These are phyloP conservation scores for Apamea epomidion DNA, from an alignment of 2,888 invertebrate species.

Conservation along the genomic window DNA sequence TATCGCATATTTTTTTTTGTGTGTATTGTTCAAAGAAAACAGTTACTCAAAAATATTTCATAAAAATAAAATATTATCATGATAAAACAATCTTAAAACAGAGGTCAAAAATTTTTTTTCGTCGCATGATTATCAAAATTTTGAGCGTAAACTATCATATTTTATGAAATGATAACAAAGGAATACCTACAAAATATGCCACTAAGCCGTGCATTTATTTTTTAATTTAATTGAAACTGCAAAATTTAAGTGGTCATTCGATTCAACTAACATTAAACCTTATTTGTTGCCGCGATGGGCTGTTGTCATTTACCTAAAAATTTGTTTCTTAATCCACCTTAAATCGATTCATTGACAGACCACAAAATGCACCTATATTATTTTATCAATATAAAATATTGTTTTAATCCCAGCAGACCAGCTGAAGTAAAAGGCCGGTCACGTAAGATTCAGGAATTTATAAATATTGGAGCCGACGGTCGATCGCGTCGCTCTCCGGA, in stretches of 20 bases:
- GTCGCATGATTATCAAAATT: no score
- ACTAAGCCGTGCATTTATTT: no score
- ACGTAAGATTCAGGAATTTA: conserved; percentile 55
- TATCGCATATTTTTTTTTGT: no score
- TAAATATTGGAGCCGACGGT: conserved; percentile 51
- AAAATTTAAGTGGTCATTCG: background rate
- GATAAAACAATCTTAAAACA: no score
- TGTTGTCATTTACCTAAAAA: background rate
- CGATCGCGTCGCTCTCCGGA: conserved; percentile 38
- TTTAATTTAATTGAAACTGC: background rate
- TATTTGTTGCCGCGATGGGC: background rate
- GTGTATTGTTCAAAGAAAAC: no score
- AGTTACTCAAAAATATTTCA: no score
- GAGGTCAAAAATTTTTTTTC: no score
- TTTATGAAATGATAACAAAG: no score
- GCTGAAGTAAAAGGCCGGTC: conserved; percentile 31
- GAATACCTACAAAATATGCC: no score
- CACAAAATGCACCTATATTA: background rate
- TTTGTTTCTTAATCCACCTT: background rate
- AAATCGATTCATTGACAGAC: background rate
- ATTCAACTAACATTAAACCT: background rate
- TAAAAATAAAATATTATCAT: no score
- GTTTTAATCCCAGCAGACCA: background rate
- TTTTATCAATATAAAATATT: conserved; percentile 17
- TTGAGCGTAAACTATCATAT: no score